Conservation (phyloP, 2,113 vertebrate species). For the Syrrhaptes paradoxus region DNA sequence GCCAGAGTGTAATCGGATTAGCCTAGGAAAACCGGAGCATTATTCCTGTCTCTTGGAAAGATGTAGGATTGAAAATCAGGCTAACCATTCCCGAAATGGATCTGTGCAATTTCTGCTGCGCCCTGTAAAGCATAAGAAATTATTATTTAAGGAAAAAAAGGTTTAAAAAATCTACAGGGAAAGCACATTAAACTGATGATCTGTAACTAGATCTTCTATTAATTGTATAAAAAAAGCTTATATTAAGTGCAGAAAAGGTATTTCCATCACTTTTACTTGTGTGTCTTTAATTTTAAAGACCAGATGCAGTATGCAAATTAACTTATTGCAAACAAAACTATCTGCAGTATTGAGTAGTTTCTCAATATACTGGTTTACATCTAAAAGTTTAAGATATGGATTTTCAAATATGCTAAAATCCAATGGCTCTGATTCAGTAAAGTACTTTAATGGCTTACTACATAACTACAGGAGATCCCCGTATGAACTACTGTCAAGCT, state of each 20-base stretch:
- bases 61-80: background rate
- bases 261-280: background rate
- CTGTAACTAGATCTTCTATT: background rate
- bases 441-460: background rate
- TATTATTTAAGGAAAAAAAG: background rate
- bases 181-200: background rate
- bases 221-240: background rate
- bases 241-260: background rate
- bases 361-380: background rate
- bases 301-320: background rate
- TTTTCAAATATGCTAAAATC: background rate
- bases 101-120: background rate
- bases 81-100: background rate
- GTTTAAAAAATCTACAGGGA: background rate
- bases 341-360: background rate
- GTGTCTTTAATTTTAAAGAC: background rate
- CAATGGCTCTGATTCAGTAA: background rate
- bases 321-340: background rate
- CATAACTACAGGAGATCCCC: background rate
- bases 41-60: background rate
- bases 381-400: background rate
- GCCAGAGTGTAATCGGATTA: background rate
- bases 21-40: background rate
- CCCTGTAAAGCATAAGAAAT: background rate
- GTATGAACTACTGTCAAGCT: background rate